A percentile compares a stretch with the other conserved stretches of the same genome.
These are phyloP conservation scores for Andricus quercusramuli DNA, from an alignment of 2,888 invertebrate genomes.

Conservation along the genomic window DNA sequence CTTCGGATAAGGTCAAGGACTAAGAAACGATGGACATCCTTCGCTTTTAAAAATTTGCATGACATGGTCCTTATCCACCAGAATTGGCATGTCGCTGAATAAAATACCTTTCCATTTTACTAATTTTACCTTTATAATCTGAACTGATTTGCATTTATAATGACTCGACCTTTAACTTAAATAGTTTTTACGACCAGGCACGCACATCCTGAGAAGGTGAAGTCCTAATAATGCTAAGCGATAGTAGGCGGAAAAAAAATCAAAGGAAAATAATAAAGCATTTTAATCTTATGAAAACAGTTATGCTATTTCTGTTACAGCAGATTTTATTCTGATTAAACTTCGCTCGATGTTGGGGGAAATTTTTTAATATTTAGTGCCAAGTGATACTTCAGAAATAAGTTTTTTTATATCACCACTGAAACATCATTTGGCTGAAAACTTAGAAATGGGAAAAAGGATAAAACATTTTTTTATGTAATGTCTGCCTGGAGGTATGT, in stretches of 20 bases:
- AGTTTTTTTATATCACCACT: too few relatives aligned
- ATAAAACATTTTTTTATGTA: too few relatives aligned
- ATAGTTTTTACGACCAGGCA: background rate
- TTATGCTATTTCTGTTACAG: background rate
- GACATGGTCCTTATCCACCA: slow-evolving; percentile 49
- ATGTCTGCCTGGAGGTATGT: too few relatives aligned
- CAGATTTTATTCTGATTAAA: too few relatives aligned
- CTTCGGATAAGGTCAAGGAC: slow-evolving; percentile 56
- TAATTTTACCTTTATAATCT: background rate
- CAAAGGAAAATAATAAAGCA: slow-evolving; percentile 1
- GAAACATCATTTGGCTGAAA: too few relatives aligned
- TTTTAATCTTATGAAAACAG: background rate
- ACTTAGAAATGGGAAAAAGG: too few relatives aligned
- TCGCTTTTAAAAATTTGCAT: slow-evolving; percentile 54
- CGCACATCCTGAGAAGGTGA: background rate
- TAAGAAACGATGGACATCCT: slow-evolving; percentile 53
- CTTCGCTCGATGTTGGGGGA: too few relatives aligned
- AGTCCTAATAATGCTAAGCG: background rate
- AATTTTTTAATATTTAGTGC: too few relatives aligned
- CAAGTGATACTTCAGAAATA: too few relatives aligned
- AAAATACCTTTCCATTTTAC: background rate
- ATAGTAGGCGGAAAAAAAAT: background rate
- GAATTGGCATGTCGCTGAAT: slow-evolving; percentile 51
- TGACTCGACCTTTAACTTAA: background rate
- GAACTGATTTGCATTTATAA: slow-evolving; percentile 14